A percentile compares a stretch with the other conserved stretches of the same genome.
Evolutionary conservation across 2,113 vertebrate species (phyloP).

Genomic region (Suricata suricatta): DNA sequence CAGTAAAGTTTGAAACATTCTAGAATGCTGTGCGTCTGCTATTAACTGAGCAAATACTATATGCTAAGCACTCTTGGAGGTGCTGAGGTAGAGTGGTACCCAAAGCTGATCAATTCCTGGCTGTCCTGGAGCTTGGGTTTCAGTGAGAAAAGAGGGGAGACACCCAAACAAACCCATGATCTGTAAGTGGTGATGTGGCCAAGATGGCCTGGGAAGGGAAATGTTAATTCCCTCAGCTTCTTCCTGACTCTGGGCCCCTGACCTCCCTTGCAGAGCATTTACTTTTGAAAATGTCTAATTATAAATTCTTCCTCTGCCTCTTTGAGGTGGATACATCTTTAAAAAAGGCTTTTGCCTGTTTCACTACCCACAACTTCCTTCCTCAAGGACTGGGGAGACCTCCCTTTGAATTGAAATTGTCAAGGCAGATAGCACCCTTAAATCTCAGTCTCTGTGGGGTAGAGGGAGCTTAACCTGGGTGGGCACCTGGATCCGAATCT

Average conservation of each 20-base stretch:
- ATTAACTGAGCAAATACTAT: background rate
- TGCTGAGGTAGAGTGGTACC: background rate
- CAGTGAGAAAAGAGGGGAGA: background rate
- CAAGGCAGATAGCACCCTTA: background rate
- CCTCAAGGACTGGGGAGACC: background rate
- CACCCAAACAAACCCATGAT: fast-evolving
- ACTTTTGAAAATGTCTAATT: background rate
- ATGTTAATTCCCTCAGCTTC: background rate
- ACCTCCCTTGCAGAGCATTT: background rate
- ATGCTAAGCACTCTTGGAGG: background rate
- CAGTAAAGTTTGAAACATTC: background rate
- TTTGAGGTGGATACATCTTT: background rate
- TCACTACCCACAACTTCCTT: background rate
- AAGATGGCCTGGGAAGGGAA: background rate
- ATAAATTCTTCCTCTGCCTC: background rate
- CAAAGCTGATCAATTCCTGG: too few species aligned
- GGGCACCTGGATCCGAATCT: background rate
- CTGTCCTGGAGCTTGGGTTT: background rate
- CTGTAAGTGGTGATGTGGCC: background rate
- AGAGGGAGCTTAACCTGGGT: too few species aligned
- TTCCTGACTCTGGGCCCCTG: background rate
- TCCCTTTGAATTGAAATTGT: background rate
- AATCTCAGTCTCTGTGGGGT: background rate
- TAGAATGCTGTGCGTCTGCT: background rate
- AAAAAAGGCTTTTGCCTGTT: background rate